Base-by-base conservation (phyloP, 2,888 invertebrate genomes). In the Ryuthela nishihirai region DNA sequence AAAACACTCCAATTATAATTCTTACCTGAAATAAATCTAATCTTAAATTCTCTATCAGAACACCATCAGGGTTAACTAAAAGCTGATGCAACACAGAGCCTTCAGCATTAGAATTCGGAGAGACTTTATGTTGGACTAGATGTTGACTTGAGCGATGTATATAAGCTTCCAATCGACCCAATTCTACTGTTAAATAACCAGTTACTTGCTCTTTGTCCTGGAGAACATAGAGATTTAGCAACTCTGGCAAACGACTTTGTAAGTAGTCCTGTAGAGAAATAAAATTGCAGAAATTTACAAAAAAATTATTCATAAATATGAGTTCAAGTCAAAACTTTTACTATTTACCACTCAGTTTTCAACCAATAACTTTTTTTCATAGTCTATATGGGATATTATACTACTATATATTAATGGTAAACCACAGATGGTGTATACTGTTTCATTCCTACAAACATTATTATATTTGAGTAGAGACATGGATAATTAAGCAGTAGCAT, bases 11-110 rank as follows among this genome's bases (percentile, higher is more conserved):
- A 18, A 17, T 58, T 2, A 20, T 17, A 34, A 42, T 40, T 69
- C 74, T 69, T 69, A 82, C 82, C 71, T 79, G 78, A 69, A 83
- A 78, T 17, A 79, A 72, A 65, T 81, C 80, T 17, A 77, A 71
- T 1, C 81, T 78, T 9, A 82, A 73, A 68, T 79, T 75, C 50
- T 82, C 82, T 42, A 83, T 71, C 49, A 76, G 74, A 7, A 82
- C 80, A 65, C 76, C 77, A 71, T 83, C 82, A 20, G 83, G 82
- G 67, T 81, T 80, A 15, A 80, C 76, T 38, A 83, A 72, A 41
- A 83, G 75, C 69, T 81, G 79, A 66, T 80, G 80, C 20, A 81
- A 72, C 1, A 79, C 77, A 2, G 80, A 80, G 17, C 81, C 81
- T 46, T 79, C 76, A 64, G 79, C 78, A 49, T 79, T 77, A 10